These are phyloP conservation scores for Hydrolagus affinis DNA, from an alignment of 2,113 vertebrate species.

Conservation along the genomic window DNA sequence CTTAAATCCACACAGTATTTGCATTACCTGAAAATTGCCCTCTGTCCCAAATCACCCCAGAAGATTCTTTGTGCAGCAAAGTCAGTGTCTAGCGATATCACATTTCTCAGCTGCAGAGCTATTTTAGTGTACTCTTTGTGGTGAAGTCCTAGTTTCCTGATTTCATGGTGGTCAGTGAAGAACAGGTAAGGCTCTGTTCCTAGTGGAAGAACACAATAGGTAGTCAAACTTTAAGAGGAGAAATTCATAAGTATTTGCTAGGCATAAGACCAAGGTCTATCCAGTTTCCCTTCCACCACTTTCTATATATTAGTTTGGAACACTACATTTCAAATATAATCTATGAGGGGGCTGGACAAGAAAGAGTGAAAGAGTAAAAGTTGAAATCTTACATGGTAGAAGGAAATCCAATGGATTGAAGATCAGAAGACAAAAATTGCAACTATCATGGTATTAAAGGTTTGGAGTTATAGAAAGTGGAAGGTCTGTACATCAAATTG, in stretches of 20 bases:
- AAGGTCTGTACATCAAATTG: too few relatives aligned
- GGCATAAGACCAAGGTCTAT: too few relatives aligned
- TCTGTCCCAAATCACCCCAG: conserved; percentile 23
- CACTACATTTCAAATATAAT: too few relatives aligned
- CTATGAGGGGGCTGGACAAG: neutral
- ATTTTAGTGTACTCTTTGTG: conserved; percentile 19
- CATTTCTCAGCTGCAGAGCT: conserved; percentile 13
- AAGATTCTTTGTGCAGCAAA: conserved; percentile 12
- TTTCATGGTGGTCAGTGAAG: conserved; percentile 20
- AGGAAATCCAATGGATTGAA: neutral
- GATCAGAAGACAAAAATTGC: neutral
- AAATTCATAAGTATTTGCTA: too few relatives aligned
- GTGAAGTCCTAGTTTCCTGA: neutral
- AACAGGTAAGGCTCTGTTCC: conserved; percentile 25
- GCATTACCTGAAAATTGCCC: conserved; percentile 29
- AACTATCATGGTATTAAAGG: neutral
- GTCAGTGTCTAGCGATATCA: neutral
- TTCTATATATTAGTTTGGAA: too few relatives aligned
- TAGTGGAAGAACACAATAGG: neutral
- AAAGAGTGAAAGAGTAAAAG: neutral
- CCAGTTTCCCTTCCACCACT: too few relatives aligned
- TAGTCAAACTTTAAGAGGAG: too few relatives aligned
- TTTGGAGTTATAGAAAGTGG: too few relatives aligned
- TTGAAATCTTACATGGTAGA: neutral
- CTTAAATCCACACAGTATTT: neutral